A percentile compares a stretch with the other conserved stretches of the same genome.
Conservation (phyloP, 2,113 vertebrate species). For the Macrotus californicus region DNA sequence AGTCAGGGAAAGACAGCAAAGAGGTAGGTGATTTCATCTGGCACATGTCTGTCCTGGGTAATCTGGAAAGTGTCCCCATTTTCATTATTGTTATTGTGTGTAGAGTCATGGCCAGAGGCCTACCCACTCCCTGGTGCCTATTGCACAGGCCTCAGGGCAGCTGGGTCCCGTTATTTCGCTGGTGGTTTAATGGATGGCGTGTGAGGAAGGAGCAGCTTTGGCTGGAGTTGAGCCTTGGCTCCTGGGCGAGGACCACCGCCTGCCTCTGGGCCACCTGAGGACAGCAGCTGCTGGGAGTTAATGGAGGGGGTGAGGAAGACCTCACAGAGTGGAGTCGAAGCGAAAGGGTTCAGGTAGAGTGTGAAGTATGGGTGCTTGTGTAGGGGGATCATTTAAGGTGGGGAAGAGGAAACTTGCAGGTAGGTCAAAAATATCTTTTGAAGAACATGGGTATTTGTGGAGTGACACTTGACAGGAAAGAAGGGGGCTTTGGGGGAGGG, state of each 20-base stretch:
- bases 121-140: background rate
- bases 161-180: background rate
- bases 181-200: background rate
- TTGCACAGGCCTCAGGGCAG: background rate
- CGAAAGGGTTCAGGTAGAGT: background rate
- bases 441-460: background rate
- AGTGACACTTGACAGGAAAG: slow-evolving; percentile 16
- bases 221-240: background rate
- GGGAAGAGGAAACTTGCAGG: background rate
- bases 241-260: background rate
- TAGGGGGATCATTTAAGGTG: slow-evolving; percentile 4
- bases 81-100: background rate
- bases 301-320: background rate
- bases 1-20: background rate
- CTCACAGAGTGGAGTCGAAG: background rate
- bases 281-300: background rate
- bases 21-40: background rate
- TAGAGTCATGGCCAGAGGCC: background rate
- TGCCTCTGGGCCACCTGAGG: background rate
- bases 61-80: background rate
- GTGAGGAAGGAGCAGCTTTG: background rate
- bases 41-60: background rate
- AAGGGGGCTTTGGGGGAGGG: slow-evolving; percentile 6
- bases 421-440: slow-evolving; percentile 23
- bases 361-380: background rate